These are phyloP conservation scores for Polymixis flavicincta DNA, from an alignment of 2,888 invertebrate species.

Conservation along the genomic window DNA sequence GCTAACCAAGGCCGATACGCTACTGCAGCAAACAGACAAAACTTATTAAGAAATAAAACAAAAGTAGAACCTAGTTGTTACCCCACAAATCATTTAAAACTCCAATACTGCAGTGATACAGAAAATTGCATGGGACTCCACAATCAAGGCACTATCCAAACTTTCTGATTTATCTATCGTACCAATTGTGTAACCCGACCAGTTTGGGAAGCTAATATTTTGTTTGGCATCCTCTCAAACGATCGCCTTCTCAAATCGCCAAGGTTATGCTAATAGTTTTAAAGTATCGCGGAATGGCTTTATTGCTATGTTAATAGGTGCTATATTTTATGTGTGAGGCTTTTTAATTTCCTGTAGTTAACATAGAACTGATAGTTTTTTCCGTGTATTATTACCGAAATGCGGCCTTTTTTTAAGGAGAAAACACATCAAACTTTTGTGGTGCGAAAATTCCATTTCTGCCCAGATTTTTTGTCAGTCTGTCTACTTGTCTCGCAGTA, in stretches of 20 bases:
- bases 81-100: slow-evolving; percentile 35
- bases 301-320: slow-evolving; percentile 44
- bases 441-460: too few relatives aligned
- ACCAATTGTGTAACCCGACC: slow-evolving; percentile 60
- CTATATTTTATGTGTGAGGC: slow-evolving; percentile 31
- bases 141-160: slow-evolving; percentile 47
- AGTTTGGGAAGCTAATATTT: slow-evolving; percentile 78
- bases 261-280: slow-evolving; percentile 73
- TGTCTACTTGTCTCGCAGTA: too few relatives aligned
- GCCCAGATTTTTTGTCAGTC: too few relatives aligned
- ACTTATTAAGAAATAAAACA: slow-evolving; percentile 31
- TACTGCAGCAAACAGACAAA: slow-evolving; percentile 32
- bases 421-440: not conserved
- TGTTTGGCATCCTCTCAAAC: slow-evolving; percentile 83
- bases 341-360: slow-evolving; percentile 3
- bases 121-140: slow-evolving; percentile 56
- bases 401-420: not conserved
- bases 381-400: not conserved
- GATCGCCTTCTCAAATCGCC: slow-evolving; percentile 67
- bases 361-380: not conserved
- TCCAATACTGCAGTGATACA: slow-evolving; percentile 45
- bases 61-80: not conserved
- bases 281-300: slow-evolving; percentile 49
- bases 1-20: slow-evolving; percentile 19
- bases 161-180: slow-evolving; percentile 71